Conservation (phyloP, 2,797 vertebrate genomes). For the Girardinus metallicus region DNA sequence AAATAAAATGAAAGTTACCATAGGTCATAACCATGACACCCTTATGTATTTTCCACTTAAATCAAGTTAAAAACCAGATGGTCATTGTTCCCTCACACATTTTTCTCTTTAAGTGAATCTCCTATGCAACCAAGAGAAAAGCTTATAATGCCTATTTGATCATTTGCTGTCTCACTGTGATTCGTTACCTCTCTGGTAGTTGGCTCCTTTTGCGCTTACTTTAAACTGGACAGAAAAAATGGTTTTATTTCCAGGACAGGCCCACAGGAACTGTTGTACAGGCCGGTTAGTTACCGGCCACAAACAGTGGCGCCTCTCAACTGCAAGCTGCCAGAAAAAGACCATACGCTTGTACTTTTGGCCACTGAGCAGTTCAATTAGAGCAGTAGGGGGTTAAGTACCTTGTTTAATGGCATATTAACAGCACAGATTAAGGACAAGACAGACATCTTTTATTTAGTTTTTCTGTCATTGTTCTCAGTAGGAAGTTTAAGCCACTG, state of each 20-base stretch:
- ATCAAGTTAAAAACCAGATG: not conserved
- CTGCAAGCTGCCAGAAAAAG: constrained; percentile 51
- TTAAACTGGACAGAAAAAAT: constrained; percentile 17
- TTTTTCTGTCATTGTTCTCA: constrained; percentile 43
- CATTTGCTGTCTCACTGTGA: constrained; percentile 35
- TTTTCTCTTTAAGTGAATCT: not conserved
- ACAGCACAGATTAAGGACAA: constrained; percentile 14
- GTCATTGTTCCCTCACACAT: not conserved
- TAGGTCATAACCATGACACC: not conserved
- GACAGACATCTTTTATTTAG: constrained; percentile 48
- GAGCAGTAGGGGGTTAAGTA: constrained; percentile 61
- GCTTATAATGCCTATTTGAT: not conserved
- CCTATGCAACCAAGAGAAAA: constrained; percentile 5
- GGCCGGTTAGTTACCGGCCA: constrained; percentile 45
- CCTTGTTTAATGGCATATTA: constrained; percentile 59
- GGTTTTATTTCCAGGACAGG: constrained; percentile 35
- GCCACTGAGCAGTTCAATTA: constrained; percentile 48
- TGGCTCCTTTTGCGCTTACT: constrained; percentile 22
- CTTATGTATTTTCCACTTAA: not conserved
- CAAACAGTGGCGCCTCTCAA: constrained; percentile 33
- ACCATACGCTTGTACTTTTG: constrained; percentile 31
- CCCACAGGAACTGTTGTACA: constrained; percentile 25
- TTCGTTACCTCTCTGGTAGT: not conserved
- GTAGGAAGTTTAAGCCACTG: constrained; percentile 33
- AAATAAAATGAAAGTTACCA: not conserved